These are phyloP conservation scores for Acromyrmex heyeri DNA, from an alignment of 1,140 invertebrate species.

Conservation along the genomic window DNA sequence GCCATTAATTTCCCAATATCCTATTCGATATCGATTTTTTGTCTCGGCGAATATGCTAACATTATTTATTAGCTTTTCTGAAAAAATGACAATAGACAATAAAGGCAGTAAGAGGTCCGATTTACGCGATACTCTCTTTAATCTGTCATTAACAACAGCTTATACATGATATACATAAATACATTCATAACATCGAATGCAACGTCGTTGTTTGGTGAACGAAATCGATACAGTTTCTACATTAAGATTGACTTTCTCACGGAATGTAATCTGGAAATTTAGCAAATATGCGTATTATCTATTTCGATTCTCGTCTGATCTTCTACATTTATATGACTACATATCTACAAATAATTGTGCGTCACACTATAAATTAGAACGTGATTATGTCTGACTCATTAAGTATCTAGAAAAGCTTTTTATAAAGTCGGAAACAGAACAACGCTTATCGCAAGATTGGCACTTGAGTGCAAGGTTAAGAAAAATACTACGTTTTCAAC, in stretches of 20 bases:
- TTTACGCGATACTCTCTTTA: slow-evolving; percentile 71
- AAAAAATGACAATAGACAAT: neutral
- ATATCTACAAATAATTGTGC: slow-evolving; percentile 40
- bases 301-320: neutral
- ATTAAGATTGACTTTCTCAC: slow-evolving; percentile 39
- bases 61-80: neutral
- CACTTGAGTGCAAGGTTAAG: slow-evolving; percentile 30
- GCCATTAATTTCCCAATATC: neutral
- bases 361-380: slow-evolving; percentile 16
- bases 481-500: slow-evolving; percentile 21
- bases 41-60: neutral
- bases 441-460: slow-evolving; percentile 23
- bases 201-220: slow-evolving; percentile 66
- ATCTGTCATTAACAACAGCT: slow-evolving; percentile 70
- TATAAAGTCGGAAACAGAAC: slow-evolving; percentile 20
- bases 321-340: slow-evolving; percentile 8
- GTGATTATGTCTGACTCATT: slow-evolving; percentile 7
- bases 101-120: neutral
- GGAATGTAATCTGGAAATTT: slow-evolving; percentile 65
- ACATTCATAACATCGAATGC: slow-evolving; percentile 77
- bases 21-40: neutral
- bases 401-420: slow-evolving; percentile 20
- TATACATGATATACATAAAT: slow-evolving; percentile 77
- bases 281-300: slow-evolving; percentile 50
- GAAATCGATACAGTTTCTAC: slow-evolving; percentile 23